phyloP scores from a whole-genome alignment of 2,113 vertebrate species.

The Cebidichthys violaceus region DNA sequence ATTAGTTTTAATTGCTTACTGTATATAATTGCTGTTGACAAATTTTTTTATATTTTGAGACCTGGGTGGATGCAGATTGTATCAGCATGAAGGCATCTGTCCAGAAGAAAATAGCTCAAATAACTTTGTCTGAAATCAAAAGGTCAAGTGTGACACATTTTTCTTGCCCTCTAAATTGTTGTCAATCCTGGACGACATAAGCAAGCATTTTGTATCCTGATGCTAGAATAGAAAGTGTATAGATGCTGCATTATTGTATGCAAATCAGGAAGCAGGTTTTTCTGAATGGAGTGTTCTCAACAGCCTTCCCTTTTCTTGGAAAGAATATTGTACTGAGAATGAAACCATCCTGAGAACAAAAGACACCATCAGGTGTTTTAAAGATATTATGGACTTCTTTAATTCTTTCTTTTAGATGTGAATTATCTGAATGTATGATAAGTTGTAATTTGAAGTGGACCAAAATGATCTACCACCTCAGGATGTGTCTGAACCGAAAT shows the following conservation, averaged over 20 bases:
- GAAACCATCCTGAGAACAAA: slow-evolving; percentile 13
- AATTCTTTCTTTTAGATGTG: slow-evolving; percentile 37
- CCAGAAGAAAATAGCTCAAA: slow-evolving; percentile 9
- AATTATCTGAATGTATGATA: slow-evolving; percentile 56
- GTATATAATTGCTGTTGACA: slow-evolving; percentile 6
- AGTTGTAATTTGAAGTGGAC: slow-evolving; percentile 55
- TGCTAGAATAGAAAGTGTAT: slow-evolving; percentile 2
- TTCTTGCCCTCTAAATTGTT: background rate
- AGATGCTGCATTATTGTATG: slow-evolving; percentile 11
- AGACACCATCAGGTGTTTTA: slow-evolving; percentile 41
- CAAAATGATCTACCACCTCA: slow-evolving; percentile 71
- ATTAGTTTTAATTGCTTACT: slow-evolving; percentile 18
- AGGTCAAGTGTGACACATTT: background rate
- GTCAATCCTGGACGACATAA: background rate
- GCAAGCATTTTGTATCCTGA: background rate
- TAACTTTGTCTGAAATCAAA: slow-evolving; percentile 12
- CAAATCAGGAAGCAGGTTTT: slow-evolving; percentile 20
- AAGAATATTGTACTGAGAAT: slow-evolving; percentile 3
- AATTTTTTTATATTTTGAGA: slow-evolving; percentile 13
- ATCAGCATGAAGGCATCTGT: slow-evolving; percentile 6
- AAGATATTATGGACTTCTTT: slow-evolving; percentile 47
- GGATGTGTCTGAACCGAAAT: slow-evolving; percentile 69
- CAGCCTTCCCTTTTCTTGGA: slow-evolving; percentile 12
- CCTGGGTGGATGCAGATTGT: slow-evolving; percentile 3
- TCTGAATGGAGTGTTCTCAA: background rate